These are phyloP conservation scores for Oryctolagus cuniculus DNA, from an alignment of 2,113 vertebrate genomes.

Conservation along the genomic window DNA sequence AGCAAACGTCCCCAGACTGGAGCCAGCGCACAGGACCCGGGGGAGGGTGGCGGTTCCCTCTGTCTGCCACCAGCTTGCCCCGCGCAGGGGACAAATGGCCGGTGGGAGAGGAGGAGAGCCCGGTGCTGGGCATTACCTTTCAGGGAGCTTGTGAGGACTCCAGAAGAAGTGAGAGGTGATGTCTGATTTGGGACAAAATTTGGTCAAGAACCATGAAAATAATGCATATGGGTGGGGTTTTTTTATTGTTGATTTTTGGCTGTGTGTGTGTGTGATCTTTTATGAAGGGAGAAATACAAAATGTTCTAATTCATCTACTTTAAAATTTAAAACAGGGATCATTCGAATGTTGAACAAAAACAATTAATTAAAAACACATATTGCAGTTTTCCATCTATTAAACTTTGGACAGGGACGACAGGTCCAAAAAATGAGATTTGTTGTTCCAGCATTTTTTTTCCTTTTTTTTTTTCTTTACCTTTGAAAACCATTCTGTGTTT, in stretches of 20 bases:
- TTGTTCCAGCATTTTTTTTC: not conserved
- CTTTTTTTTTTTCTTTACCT: conserved; percentile 5
- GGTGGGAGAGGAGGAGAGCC: not conserved
- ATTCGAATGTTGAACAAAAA: conserved; percentile 25
- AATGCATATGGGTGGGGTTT: not conserved
- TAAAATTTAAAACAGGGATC: conserved; percentile 57
- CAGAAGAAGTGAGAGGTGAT: not conserved
- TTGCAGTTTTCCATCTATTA: not conserved
- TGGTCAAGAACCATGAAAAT: not conserved
- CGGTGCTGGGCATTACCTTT: not conserved
- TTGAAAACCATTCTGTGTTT: not conserved
- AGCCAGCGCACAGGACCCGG: not conserved
- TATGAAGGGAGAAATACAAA: conserved; percentile 35
- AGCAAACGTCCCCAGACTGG: not conserved
- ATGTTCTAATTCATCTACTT: conserved; percentile 57
- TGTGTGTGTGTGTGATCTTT: not conserved
- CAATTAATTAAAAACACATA: conserved; percentile 33
- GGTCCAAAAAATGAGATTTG: not conserved
- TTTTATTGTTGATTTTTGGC: too few relatives aligned
- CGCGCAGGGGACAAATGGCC: too few relatives aligned
- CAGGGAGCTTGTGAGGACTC: not conserved
- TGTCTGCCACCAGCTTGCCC: not conserved
- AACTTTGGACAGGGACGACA: not conserved
- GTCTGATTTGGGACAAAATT: conserved; percentile 45
- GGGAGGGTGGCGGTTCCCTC: too few relatives aligned